Evolutionary conservation across 2,888 invertebrate genomes (phyloP), one percentile per base, ranked within the genome.

Genomic region (Ichneumoninae sp.): DNA sequence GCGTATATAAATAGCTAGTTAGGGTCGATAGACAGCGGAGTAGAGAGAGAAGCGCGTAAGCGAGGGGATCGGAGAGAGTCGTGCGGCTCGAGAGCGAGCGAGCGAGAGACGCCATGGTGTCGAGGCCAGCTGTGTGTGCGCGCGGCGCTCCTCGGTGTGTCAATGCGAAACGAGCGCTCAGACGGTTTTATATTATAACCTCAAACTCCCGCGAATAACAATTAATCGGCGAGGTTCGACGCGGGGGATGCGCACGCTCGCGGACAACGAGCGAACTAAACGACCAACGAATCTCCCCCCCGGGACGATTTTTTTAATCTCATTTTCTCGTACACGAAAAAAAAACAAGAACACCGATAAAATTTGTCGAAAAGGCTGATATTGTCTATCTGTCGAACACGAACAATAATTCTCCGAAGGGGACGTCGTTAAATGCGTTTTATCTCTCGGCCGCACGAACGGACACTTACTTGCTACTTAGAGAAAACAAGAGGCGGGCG

Each of bases 1-100:
- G 87, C 88, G 89, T 88, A 87, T 92, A 92, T 92, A 92, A 92
- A 92, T 92, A 92, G 91, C 90, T 89, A 90, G 91, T 91, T 91
- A 91, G 92, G 92, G 92, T 92, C 92, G 92, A 92, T 88, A 92
- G 90, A 92, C 92, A 92, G 88, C 89, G 88, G 87, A 89, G 87
- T 66, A 22, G 65, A 44, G 66, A 63, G 47, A 30, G 63, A 33
- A 22, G 50, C 54, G 19, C 54, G 54, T 19, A 19, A 19, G 54
- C 19, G 54, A 54, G 8, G 19, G 70, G 65, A 76, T 69, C 52
- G 68, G 60, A 30, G 54, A 57, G 71, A 83, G 76, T 10, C 19
- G 30, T 68, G 73, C 44, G 50, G 57, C 73, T 44, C 52, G 71
- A 44, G 66, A 70, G 81, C 47, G 81, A 77, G 50, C 60, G 47